Percentiles rank a stretch among this genome's conserved stretches.
phyloP scores from a whole-genome alignment of 2,888 invertebrate species.

The Drosophila tanythrix region DNA sequence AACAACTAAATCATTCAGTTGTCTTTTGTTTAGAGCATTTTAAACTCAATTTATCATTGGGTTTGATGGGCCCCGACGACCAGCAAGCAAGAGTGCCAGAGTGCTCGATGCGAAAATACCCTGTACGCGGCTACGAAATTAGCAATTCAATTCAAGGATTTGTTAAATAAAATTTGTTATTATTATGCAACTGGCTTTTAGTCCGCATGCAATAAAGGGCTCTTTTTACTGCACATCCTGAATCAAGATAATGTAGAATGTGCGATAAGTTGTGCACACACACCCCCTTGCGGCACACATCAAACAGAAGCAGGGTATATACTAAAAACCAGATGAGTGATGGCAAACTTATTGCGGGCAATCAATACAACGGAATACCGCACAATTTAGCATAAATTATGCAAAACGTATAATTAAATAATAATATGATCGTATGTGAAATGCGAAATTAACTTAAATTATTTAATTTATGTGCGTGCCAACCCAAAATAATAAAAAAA shows the following conservation, averaged over 20 bases:
- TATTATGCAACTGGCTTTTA: neutral
- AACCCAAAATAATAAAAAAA: neutral
- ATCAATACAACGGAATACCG: slow-evolving; percentile 44
- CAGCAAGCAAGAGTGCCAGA: neutral
- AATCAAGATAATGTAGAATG: neutral
- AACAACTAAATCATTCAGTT: slow-evolving; percentile 66
- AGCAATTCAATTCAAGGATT: neutral
- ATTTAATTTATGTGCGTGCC: slow-evolving; percentile 67
- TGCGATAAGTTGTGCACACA: too few species aligned
- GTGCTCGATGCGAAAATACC: neutral
- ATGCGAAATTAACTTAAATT: slow-evolving; percentile 72
- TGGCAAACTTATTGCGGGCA: slow-evolving; percentile 35
- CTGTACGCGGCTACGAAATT: neutral
- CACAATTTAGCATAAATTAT: slow-evolving; percentile 71
- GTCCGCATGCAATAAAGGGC: fast-evolving
- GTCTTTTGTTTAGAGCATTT: slow-evolving; percentile 57
- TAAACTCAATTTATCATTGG: slow-evolving; percentile 71
- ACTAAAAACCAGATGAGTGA: slow-evolving; percentile 40
- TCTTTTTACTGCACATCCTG: neutral
- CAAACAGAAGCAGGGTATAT: slow-evolving; percentile 4
- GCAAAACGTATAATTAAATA: slow-evolving; percentile 69
- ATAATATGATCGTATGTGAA: slow-evolving; percentile 65
- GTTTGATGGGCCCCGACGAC: slow-evolving; percentile 51
- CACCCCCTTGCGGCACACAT: neutral
- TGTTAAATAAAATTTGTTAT: neutral